Evolutionary conservation across 2,888 invertebrate species (phyloP).

Genomic region (Pterostichus niger): DNA sequence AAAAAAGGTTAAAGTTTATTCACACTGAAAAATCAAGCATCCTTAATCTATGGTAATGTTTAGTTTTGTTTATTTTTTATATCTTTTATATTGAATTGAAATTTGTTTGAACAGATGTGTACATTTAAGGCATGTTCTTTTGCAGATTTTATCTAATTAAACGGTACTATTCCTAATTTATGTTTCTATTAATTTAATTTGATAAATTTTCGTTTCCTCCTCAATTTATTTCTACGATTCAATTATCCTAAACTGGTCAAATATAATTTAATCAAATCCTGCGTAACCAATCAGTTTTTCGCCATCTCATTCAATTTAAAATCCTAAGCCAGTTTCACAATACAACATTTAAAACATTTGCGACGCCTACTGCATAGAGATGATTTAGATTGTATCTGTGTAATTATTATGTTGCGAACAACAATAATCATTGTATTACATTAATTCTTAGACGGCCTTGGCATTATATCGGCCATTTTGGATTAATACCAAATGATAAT

Average conservation of each 20-base stretch:
- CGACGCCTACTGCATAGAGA: not conserved
- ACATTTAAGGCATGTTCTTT: too few species aligned
- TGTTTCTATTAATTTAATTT: not conserved
- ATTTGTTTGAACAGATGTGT: too few species aligned
- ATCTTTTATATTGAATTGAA: too few species aligned
- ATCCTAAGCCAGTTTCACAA: not conserved
- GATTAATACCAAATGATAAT: not conserved
- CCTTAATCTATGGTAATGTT: too few species aligned
- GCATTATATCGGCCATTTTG: slow-evolving; percentile 20
- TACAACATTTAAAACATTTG: not conserved
- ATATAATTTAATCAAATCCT: slow-evolving; percentile 1
- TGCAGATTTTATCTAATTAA: not conserved
- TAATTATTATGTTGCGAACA: slow-evolving; percentile 31
- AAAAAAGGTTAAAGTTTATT: too few species aligned
- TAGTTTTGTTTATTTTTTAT: too few species aligned
- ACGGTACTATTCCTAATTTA: not conserved
- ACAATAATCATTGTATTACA: slow-evolving; percentile 47
- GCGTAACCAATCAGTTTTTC: not conserved
- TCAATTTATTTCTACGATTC: too few species aligned
- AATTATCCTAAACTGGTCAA: slow-evolving; percentile 6
- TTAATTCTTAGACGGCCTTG: slow-evolving; percentile 18
- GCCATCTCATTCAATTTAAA: slow-evolving; percentile 3
- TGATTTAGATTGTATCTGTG: slow-evolving; percentile 40
- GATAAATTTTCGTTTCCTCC: not conserved
- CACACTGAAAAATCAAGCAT: too few species aligned